These are phyloP conservation scores for Urosaurus nigricauda DNA, from an alignment of 2,797 vertebrate species.

Conservation along the genomic window DNA sequence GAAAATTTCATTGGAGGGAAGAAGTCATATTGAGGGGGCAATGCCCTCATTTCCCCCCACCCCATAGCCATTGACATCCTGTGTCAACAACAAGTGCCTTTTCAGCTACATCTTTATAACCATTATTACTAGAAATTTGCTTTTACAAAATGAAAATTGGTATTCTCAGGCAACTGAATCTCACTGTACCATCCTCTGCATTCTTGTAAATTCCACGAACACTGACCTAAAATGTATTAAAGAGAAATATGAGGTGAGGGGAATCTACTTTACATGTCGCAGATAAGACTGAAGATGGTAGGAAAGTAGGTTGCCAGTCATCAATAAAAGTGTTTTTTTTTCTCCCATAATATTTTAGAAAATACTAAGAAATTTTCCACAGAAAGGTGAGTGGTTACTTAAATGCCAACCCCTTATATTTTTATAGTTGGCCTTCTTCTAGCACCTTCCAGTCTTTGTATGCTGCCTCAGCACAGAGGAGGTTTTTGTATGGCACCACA, in stretches of 20 bases:
- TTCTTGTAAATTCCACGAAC: not conserved
- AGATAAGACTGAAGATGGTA: not conserved
- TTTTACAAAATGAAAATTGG: not conserved
- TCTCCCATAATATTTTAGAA: not conserved
- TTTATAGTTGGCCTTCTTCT: not conserved
- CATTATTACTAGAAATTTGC: not conserved
- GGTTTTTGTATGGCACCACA: not conserved
- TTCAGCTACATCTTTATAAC: not conserved
- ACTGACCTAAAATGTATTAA: not conserved
- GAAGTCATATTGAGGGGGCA: too few relatives aligned
- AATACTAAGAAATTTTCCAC: not conserved
- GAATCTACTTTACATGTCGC: not conserved
- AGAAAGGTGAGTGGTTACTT: not conserved
- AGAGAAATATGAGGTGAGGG: not conserved
- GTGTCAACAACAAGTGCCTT: too few relatives aligned
- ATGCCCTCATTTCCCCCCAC: too few relatives aligned
- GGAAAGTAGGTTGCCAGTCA: not conserved
- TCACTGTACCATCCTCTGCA: not conserved
- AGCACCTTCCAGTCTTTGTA: not conserved
- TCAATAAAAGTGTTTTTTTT: not conserved
- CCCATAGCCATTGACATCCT: too few relatives aligned
- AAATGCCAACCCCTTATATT: not conserved
- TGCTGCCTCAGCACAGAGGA: not conserved
- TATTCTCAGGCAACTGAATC: not conserved
- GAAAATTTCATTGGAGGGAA: too few relatives aligned